phyloP scores from a whole-genome alignment of 2,113 vertebrate species.

The Platysternon megacephalum region DNA sequence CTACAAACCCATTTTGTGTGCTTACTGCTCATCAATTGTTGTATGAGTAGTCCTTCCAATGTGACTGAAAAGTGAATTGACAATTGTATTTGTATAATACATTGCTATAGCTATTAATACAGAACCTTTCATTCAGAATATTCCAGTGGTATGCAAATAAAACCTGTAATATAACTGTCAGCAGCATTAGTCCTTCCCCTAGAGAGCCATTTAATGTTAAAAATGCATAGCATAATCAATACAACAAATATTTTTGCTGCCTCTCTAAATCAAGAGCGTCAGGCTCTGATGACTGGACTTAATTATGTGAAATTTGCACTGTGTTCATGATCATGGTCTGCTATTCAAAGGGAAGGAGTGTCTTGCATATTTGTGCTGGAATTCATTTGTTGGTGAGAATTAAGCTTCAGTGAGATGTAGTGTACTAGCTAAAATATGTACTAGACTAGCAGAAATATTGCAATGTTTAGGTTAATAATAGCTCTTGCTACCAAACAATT shows the following conservation, averaged over 20 bases:
- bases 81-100: background rate
- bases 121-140: background rate
- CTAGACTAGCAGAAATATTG: accelerated
- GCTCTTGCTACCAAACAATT: background rate
- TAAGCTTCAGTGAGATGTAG: background rate
- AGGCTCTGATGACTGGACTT: background rate
- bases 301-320: background rate
- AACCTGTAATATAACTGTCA: background rate
- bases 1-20: background rate
- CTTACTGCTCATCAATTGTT: background rate
- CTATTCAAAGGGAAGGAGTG: background rate
- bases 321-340: background rate
- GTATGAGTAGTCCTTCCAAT: background rate
- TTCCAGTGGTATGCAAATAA: background rate
- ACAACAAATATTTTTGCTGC: background rate
- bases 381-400: background rate
- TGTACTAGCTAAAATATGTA: background rate
- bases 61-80: background rate
- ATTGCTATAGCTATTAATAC: background rate
- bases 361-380: background rate
- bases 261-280: background rate
- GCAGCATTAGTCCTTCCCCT: background rate
- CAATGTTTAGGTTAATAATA: background rate
- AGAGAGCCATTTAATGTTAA: background rate
- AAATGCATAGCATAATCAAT: background rate